phyloP scores from a whole-genome alignment of 2,888 invertebrate genomes.

The Troglohyphantes excavatus region DNA sequence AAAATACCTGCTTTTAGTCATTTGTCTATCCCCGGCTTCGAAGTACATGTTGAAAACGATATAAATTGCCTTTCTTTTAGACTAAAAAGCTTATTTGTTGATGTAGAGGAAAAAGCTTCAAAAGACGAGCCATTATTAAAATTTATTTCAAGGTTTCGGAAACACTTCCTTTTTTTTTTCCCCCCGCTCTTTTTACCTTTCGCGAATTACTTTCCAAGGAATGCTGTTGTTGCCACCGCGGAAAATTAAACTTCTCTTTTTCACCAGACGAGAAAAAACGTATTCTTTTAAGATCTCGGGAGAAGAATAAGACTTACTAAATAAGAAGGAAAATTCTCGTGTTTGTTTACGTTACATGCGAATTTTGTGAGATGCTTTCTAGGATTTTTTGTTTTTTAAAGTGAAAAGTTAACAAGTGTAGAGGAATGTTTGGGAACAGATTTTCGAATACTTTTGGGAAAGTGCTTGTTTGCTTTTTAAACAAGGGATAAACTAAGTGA shows the following conservation, averaged over 20 bases:
- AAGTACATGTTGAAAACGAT: slow-evolving; percentile 10
- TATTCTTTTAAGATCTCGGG: not conserved
- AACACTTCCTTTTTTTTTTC: slow-evolving; percentile 6
- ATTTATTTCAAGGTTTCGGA: slow-evolving; percentile 64
- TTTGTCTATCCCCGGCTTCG: slow-evolving; percentile 35
- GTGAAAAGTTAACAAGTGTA: not conserved
- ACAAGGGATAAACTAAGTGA: too few species aligned
- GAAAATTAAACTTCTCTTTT: slow-evolving; percentile 45
- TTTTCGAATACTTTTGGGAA: not conserved
- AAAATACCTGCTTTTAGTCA: slow-evolving; percentile 33
- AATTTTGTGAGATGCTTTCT: not conserved
- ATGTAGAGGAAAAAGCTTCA: not conserved
- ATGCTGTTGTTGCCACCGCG: slow-evolving; percentile 4
- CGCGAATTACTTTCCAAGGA: not conserved
- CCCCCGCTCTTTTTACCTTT: not conserved
- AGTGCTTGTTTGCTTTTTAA: too few species aligned
- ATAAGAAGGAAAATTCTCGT: not conserved
- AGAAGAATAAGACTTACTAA: not conserved
- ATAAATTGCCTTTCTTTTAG: slow-evolving; percentile 31
- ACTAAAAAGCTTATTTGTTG: slow-evolving; percentile 18
- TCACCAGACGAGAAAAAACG: not conserved
- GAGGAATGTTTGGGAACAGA: not conserved
- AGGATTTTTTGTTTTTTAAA: not conserved
- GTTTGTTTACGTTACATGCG: not conserved
- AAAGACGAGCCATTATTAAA: slow-evolving; percentile 58